These are phyloP conservation scores for Balanococcus diminutus DNA, from an alignment of 2,888 invertebrate genomes.

Conservation along the genomic window DNA sequence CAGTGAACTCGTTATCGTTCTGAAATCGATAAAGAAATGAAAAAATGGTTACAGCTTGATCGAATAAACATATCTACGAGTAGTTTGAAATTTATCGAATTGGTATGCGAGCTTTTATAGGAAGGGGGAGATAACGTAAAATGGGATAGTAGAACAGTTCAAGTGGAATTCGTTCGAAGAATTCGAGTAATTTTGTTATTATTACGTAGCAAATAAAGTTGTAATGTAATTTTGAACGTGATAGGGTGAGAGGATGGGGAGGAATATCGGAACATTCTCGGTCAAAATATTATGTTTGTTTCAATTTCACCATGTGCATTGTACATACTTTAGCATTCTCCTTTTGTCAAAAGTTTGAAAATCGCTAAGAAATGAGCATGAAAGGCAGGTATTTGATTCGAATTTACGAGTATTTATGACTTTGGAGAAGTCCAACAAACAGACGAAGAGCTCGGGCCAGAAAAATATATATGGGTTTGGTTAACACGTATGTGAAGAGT, in stretches of 20 bases:
- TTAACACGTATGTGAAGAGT: too few species aligned
- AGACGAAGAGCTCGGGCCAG: too few species aligned
- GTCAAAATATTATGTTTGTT: background rate
- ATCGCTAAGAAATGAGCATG: background rate
- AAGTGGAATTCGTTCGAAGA: background rate
- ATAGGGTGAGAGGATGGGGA: too few species aligned
- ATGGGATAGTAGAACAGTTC: background rate
- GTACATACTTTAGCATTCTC: background rate
- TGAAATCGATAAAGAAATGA: background rate
- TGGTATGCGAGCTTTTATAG: too few species aligned
- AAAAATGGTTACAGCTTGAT: too few species aligned
- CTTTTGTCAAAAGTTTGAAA: too few species aligned
- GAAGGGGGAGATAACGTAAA: background rate
- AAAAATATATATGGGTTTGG: too few species aligned
- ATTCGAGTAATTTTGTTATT: background rate
- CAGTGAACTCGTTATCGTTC: constrained; percentile 54
- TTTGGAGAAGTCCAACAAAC: too few species aligned
- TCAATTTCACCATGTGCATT: background rate
- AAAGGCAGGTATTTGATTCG: background rate
- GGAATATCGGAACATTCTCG: background rate
- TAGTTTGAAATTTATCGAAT: too few species aligned
- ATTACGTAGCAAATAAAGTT: background rate
- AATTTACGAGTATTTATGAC: background rate
- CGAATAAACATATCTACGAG: too few species aligned
- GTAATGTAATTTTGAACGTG: background rate